Evolutionary conservation across 2,113 vertebrate species (phyloP).

Genomic region (Mohoua ochrocephala): DNA sequence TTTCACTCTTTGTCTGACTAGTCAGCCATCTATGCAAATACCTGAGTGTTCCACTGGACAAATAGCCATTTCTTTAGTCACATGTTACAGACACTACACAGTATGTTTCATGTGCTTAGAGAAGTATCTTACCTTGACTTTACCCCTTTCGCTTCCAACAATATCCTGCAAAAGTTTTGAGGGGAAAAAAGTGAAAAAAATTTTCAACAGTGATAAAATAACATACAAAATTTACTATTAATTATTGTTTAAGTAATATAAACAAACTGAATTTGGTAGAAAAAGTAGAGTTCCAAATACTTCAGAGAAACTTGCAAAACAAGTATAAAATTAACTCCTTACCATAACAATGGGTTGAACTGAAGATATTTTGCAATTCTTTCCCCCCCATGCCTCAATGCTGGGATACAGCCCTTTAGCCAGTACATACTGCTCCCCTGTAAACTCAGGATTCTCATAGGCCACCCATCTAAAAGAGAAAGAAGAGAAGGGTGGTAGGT

Average conservation of each 20-base stretch:
- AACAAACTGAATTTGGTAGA: neutral
- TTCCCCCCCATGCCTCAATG: conserved; percentile 87
- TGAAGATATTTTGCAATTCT: conserved; percentile 82
- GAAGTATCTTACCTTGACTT: conserved; percentile 73
- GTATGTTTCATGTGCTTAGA: neutral
- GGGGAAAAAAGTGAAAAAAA: neutral
- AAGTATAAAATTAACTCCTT: conserved; percentile 51
- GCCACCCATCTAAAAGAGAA: conserved; percentile 85
- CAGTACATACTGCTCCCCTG: conserved; percentile 87
- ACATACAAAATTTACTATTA: neutral
- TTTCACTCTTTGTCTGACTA: neutral
- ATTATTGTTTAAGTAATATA: neutral
- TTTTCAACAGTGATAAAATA: neutral
- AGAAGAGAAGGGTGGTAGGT: neutral
- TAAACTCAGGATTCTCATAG: conserved; percentile 89
- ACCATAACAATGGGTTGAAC: conserved; percentile 88
- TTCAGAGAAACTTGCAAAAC: neutral
- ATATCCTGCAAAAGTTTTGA: conserved; percentile 68
- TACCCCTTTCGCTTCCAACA: conserved; percentile 40
- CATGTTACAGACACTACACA: neutral
- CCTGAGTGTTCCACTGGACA: neutral
- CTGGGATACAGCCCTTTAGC: conserved; percentile 87
- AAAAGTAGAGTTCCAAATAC: neutral
- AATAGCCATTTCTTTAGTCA: neutral
- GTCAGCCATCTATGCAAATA: neutral